Conservation (phyloP, 2,888 invertebrate species). For the Allygus modestus region DNA sequence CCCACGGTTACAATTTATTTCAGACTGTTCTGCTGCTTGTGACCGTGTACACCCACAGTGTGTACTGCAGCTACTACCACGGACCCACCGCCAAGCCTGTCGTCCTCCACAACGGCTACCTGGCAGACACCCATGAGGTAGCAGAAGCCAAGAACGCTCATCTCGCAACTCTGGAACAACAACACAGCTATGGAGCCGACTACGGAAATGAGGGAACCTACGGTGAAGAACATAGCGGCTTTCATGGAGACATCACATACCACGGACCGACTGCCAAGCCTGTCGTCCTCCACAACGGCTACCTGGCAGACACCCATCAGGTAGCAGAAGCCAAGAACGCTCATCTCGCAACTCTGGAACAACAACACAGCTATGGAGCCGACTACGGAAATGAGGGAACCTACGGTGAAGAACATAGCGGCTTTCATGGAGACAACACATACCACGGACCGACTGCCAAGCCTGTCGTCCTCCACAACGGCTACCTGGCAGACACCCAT, state of each 20-base stretch:
- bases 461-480: not conserved
- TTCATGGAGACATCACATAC: conserved; percentile 24
- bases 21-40: not conserved
- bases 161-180: not conserved
- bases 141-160: conserved; percentile 19
- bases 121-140: conserved; percentile 43
- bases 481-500: conserved; percentile 27
- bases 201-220: not conserved
- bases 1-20: not conserved
- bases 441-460: conserved; percentile 36
- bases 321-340: not conserved
- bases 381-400: not conserved
- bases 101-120: conserved; percentile 39
- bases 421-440: not conserved
- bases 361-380: too few species aligned
- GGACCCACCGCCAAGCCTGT: conserved; percentile 26
- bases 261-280: conserved; percentile 8
- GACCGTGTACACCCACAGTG: not conserved
- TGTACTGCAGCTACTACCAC: conserved; percentile 32
- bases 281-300: not conserved
- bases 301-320: conserved; percentile 23
- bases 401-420: not conserved
- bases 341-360: conserved; percentile 7
- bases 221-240: conserved; percentile 3
- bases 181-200: not conserved